A percentile compares a stretch with the other conserved stretches of the same genome.
Evolutionary conservation across 1,140 invertebrate genomes (phyloP).

Genomic region (Ptiloglossa arizonensis): DNA sequence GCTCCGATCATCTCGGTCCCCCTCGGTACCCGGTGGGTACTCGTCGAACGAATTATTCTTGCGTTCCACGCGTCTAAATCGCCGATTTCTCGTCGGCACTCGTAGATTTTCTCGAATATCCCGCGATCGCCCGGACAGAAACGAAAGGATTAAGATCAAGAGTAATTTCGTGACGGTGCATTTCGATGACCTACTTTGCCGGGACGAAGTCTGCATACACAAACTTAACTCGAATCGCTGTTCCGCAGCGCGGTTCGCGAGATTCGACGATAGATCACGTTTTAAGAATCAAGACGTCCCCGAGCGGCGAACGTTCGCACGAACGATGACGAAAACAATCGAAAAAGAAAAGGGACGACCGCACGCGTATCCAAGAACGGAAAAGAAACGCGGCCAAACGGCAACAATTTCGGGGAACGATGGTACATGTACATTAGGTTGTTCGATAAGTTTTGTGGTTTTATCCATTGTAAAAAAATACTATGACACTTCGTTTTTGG

Average conservation of each 20-base stretch:
- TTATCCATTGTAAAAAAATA: too few species aligned
- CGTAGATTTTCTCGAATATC: constrained; percentile 9
- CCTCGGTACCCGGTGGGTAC: too few species aligned
- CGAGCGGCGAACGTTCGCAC: constrained; percentile 36
- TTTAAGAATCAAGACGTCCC: constrained; percentile 20
- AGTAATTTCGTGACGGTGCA: constrained; percentile 61
- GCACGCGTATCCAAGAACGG: neutral
- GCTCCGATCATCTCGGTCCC: too few species aligned
- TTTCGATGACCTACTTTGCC: constrained; percentile 58
- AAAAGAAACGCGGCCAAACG: neutral
- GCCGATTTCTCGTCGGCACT: neutral
- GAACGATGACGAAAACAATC: constrained; percentile 9
- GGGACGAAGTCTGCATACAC: constrained; percentile 46
- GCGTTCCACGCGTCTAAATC: neutral
- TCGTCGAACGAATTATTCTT: neutral
- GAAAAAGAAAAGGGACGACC: neutral
- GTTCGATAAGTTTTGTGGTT: too few species aligned
- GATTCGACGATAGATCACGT: constrained; percentile 66
- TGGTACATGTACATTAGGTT: too few species aligned
- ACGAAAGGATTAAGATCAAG: constrained; percentile 45
- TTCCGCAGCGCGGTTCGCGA: constrained; percentile 8
- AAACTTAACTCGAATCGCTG: constrained; percentile 37
- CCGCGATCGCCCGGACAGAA: constrained; percentile 8
- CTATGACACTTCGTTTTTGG: too few species aligned
- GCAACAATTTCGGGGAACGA: neutral